These are phyloP conservation scores for Coluber constrictor DNA, from an alignment of 2,797 vertebrate species.

Conservation along the genomic window DNA sequence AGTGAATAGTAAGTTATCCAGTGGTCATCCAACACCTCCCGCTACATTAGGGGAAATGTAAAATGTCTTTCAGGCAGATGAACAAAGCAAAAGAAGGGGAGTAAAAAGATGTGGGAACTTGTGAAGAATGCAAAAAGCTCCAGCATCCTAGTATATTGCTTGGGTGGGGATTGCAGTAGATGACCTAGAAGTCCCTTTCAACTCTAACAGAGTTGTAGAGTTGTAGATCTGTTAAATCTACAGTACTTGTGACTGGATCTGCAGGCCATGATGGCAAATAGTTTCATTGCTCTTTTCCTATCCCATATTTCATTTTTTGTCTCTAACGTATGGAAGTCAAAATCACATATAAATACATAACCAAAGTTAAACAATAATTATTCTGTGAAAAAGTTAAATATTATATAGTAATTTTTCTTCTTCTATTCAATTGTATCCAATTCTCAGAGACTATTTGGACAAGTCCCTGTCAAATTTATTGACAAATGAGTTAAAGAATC, in stretches of 20 bases:
- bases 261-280: background rate
- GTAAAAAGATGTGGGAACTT: background rate
- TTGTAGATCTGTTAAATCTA: background rate
- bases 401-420: background rate
- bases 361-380: background rate
- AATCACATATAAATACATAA: too few relatives aligned
- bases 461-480: too few relatives aligned
- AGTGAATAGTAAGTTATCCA: too few relatives aligned
- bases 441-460: too few relatives aligned
- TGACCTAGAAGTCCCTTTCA: too few relatives aligned
- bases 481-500: background rate
- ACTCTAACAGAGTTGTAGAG: too few relatives aligned
- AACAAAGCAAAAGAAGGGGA: background rate
- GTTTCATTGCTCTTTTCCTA: background rate
- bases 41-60: too few relatives aligned
- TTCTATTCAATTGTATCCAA: too few relatives aligned
- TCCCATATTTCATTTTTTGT: background rate
- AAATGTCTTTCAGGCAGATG: background rate
- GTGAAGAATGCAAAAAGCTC: background rate
- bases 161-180: too few relatives aligned
- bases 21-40: too few relatives aligned
- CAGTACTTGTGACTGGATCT: background rate
- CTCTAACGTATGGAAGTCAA: background rate
- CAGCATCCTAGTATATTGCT: background rate
- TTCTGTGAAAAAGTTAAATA: background rate